Evolutionary conservation across 2,888 invertebrate genomes (phyloP).

Genomic region (Pyrocoelia pectoralis): DNA sequence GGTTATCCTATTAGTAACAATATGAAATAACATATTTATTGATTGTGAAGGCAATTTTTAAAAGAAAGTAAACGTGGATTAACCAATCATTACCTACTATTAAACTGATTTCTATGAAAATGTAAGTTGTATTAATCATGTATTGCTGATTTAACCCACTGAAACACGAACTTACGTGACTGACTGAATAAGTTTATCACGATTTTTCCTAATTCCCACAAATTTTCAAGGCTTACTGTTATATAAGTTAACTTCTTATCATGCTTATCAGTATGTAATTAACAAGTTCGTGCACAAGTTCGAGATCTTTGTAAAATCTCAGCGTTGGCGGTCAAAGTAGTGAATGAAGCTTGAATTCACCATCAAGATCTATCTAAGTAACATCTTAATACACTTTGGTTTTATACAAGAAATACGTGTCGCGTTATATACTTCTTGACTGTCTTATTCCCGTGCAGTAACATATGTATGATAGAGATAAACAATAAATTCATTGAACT

Average conservation of each 20-base stretch:
- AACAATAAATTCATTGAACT: constrained; percentile 15
- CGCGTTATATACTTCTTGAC: constrained; percentile 6
- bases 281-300: constrained; percentile 54
- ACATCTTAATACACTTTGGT: constrained; percentile 50
- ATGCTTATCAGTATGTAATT: constrained; percentile 52
- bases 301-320: constrained; percentile 51
- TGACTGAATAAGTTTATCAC: constrained; percentile 44
- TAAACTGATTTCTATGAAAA: too few species aligned
- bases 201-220: constrained; percentile 52
- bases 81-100: too few species aligned
- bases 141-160: constrained; percentile 18
- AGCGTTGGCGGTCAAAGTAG: constrained; percentile 51
- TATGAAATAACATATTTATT: too few species aligned
- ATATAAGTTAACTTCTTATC: constrained; percentile 44
- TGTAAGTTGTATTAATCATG: constrained; percentile 14
- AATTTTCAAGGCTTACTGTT: constrained; percentile 46
- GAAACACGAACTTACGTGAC: constrained; percentile 38
- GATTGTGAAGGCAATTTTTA: too few species aligned
- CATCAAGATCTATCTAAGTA: constrained; percentile 49
- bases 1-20: too few species aligned
- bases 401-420: constrained; percentile 3
- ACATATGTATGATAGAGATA: constrained; percentile 19
- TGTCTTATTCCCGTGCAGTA: constrained; percentile 8
- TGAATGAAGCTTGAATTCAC: constrained; percentile 48
- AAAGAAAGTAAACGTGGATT: too few species aligned